Percentiles rank a stretch among this genome's conserved stretches.
Conservation (phyloP, 2,797 vertebrate species). For the Mastacembelus armatus region DNA sequence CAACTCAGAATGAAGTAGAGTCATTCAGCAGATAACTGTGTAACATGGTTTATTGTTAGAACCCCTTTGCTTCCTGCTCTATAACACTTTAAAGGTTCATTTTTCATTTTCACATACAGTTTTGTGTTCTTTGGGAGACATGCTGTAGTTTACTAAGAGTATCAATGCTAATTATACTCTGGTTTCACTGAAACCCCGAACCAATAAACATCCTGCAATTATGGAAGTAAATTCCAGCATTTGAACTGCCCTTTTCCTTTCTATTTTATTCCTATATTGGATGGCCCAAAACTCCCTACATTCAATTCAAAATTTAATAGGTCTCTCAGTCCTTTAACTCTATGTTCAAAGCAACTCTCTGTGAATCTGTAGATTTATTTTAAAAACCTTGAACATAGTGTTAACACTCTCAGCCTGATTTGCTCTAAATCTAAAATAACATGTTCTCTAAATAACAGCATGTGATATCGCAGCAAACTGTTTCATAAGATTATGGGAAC, state of each 20-base stretch:
- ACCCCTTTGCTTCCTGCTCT: constrained; percentile 10
- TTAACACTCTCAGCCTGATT: background rate
- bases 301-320: background rate
- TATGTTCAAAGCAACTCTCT: background rate
- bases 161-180: background rate
- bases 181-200: background rate
- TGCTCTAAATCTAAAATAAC: background rate
- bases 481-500: background rate
- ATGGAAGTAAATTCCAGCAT: background rate
- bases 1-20: constrained; percentile 15
- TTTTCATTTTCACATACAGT: background rate
- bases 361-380: background rate
- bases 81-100: background rate
- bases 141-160: background rate
- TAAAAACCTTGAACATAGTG: background rate
- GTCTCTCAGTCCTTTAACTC: constrained; percentile 1
- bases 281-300: background rate
- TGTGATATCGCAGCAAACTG: background rate
- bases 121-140: background rate
- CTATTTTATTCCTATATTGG: background rate
- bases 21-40: constrained; percentile 14
- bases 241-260: background rate
- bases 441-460: background rate
- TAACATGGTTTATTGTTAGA: constrained; percentile 1
- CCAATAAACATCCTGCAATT: background rate